These are phyloP conservation scores for Dyspetes luteomarginatus DNA, from an alignment of 2,888 invertebrate species.

Conservation along the genomic window DNA sequence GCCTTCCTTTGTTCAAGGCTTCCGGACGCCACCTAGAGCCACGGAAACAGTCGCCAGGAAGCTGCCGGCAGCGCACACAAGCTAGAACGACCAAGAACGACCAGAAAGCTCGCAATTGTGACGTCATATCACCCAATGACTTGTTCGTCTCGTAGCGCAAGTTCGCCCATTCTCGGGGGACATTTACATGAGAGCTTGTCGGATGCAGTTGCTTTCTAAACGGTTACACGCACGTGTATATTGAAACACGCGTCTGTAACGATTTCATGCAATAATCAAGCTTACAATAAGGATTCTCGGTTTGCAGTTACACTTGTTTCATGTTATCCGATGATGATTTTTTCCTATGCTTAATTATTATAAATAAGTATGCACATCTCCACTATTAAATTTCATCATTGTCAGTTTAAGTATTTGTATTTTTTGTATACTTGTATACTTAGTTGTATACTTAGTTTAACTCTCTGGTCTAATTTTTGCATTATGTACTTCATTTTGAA, in stretches of 20 bases:
- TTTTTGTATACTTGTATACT: too few species aligned
- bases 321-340: too few species aligned
- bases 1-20: conserved; percentile 77
- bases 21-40: conserved; percentile 69
- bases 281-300: too few species aligned
- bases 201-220: conserved; percentile 77
- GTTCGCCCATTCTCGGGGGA: conserved; percentile 72
- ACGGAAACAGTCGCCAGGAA: conserved; percentile 80
- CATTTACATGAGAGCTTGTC: conserved; percentile 73
- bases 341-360: too few species aligned
- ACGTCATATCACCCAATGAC: conserved; percentile 84
- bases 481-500: too few species aligned
- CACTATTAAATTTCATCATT: too few species aligned
- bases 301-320: too few species aligned
- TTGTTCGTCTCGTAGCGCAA: conserved; percentile 82
- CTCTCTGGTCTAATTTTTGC: too few species aligned
- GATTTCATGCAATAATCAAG: conserved; percentile 21
- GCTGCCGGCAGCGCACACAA: conserved; percentile 64
- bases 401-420: too few species aligned
- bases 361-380: too few species aligned
- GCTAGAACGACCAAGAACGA: conserved; percentile 77
- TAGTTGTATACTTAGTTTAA: too few species aligned
- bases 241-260: background rate
- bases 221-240: conserved; percentile 24
- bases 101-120: conserved; percentile 82